Conservation (phyloP, 2,113 vertebrate species). For the Delphinus delphis region DNA sequence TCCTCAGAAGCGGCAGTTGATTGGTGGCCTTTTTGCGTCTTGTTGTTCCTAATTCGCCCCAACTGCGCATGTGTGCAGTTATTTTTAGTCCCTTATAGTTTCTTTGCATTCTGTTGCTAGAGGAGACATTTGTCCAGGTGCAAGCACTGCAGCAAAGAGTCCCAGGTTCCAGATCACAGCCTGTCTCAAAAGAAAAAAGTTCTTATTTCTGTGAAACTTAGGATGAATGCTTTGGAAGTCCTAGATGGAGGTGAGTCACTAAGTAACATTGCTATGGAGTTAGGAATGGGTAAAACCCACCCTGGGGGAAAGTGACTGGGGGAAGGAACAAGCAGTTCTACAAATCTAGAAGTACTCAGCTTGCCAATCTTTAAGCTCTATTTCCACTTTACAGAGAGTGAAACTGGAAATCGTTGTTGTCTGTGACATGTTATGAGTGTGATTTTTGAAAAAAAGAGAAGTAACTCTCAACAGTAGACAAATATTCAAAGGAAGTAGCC, state of each 20-base stretch:
- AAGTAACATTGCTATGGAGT: not conserved
- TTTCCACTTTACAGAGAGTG: not conserved
- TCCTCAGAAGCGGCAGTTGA: not conserved
- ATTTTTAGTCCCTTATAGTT: not conserved
- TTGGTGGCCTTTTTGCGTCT: not conserved
- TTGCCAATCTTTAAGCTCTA: not conserved
- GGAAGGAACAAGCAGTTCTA: not conserved
- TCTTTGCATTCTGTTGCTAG: not conserved
- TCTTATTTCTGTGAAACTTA: not conserved
- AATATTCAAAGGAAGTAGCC: not conserved
- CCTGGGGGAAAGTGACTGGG: not conserved
- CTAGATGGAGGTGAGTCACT: not conserved
- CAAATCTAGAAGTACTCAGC: not conserved
- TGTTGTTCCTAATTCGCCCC: not conserved
- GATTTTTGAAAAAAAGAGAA: not conserved
- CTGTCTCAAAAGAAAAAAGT: not conserved
- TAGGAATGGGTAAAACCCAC: not conserved
- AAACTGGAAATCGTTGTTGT: not conserved
- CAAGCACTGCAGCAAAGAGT: not conserved
- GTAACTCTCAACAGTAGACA: not conserved
- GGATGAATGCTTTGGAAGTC: not conserved
- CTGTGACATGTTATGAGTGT: not conserved
- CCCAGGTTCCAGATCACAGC: not conserved
- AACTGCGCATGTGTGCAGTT: not conserved
- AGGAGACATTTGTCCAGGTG: not conserved